These are phyloP conservation scores for Bungarus multicinctus DNA, from an alignment of 2,113 vertebrate genomes.

Conservation along the genomic window DNA sequence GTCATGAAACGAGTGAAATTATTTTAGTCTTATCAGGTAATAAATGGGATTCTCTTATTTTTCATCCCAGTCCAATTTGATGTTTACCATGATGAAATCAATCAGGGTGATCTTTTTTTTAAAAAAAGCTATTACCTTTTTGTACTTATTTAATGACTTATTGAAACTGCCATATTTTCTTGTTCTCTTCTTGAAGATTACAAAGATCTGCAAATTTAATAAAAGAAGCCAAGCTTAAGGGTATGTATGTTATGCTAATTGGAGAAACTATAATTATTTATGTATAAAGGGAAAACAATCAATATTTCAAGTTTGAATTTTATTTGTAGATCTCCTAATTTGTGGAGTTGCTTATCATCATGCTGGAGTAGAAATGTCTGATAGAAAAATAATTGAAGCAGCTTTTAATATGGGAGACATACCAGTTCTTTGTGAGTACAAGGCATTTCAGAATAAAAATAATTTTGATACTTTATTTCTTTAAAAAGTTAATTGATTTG, in stretches of 20 bases:
- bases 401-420: slow-evolving; percentile 86
- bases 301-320: slow-evolving; percentile 32
- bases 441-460: slow-evolving; percentile 12
- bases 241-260: slow-evolving; percentile 66
- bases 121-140: not conserved
- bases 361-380: slow-evolving; percentile 88
- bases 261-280: slow-evolving; percentile 5
- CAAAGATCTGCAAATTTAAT: slow-evolving; percentile 81
- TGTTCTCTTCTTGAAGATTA: slow-evolving; percentile 72
- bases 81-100: not conserved
- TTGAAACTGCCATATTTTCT: not conserved
- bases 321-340: slow-evolving; percentile 78
- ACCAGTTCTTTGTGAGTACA: slow-evolving; percentile 92
- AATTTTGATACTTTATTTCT: slow-evolving; percentile 16
- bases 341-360: slow-evolving; percentile 93
- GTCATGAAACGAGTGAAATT: not conserved
- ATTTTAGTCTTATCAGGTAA: not conserved
- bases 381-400: slow-evolving; percentile 88
- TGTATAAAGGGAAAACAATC: slow-evolving; percentile 12
- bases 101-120: not conserved
- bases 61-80: not conserved
- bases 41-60: not conserved
- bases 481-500: slow-evolving; percentile 9
- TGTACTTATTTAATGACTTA: not conserved
- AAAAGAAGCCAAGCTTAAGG: slow-evolving; percentile 89